Base-by-base conservation (phyloP, 2,888 invertebrate species). In the Hirtodrosophila alboralis region DNA sequence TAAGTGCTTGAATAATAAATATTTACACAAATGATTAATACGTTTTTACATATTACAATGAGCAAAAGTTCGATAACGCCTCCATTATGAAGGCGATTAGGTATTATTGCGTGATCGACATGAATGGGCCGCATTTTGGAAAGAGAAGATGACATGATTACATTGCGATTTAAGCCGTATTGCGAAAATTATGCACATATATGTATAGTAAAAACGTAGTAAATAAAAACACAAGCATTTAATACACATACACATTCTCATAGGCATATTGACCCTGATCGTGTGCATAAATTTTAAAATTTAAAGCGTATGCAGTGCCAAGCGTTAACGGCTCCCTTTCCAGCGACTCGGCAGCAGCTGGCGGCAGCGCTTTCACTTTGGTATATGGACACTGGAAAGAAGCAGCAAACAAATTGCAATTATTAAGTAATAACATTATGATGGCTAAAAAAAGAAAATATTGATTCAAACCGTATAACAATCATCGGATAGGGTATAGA, bases 401-500 rank as follows among this genome's bases (percentile, higher is more conserved):
- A 14, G 57, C 45, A n/a, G n/a, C 9, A 37, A 33, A 10, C 52
- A 34, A 34, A 53, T 10, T 23, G 14, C 2, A 36, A 23, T 14
- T 27, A 51, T 33, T 26, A 38, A 21, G n/a, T n/a, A 47, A 36
- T 10, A 30, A 9, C 23, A 43, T 51, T 48, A 23, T 38, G 33
- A 57, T 57, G 73, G 34, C n/a, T n/a, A n/a, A n/a, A n/a, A n/a
- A n/a, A n/a, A n/a, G n/a, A 41, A 61, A 63, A 57, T 31, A 14
- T 10, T n/a, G 10, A 30, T n/a, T n/a, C 92, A 92, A 89, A 95
- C 95, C 89, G 92, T 91, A 84, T 93, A 92, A 84, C 95, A 96
- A 79, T 95, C 94, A 51, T 93, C 93, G 12, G 94, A 94, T 0
- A 95, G 92, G 14, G 92, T 91, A 84, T 95, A 95, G 3, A 95